phyloP scores from a whole-genome alignment of 2,113 vertebrate genomes.

The Sebastes fasciatus region DNA sequence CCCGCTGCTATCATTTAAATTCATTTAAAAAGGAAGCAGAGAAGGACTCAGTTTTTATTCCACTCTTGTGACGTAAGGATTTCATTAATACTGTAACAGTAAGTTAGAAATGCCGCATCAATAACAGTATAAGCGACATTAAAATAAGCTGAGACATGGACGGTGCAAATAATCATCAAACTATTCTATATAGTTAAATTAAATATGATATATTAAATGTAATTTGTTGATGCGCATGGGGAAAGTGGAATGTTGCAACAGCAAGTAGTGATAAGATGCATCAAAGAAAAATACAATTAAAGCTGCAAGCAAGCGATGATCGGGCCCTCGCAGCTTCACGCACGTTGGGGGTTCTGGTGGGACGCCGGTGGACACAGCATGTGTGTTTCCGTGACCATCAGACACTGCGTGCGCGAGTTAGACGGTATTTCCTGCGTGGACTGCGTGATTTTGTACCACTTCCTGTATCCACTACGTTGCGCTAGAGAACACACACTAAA shows the following conservation, averaged over 20 bases:
- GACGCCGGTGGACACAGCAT: too few species aligned
- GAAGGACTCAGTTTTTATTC: neutral
- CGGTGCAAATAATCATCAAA: neutral
- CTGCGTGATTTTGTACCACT: too few species aligned
- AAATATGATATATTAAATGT: neutral
- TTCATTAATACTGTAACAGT: neutral
- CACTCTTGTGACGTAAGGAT: neutral
- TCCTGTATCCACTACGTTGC: too few species aligned
- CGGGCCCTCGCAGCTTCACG: too few species aligned
- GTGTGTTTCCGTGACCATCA: too few species aligned
- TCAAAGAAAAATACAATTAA: neutral
- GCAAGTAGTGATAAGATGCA: neutral
- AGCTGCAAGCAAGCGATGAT: too few species aligned
- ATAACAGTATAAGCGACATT: neutral
- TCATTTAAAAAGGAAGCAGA: constrained; percentile 12
- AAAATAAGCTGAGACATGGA: neutral
- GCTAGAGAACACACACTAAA: too few species aligned
- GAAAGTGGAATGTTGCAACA: neutral
- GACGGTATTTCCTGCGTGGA: too few species aligned
- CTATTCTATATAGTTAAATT: neutral
- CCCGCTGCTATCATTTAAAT: constrained; percentile 28
- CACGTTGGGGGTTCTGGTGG: too few species aligned
- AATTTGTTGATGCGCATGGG: neutral
- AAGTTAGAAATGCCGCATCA: neutral
- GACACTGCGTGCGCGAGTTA: too few species aligned